A percentile compares a stretch with the other conserved stretches of the same genome.
These are phyloP conservation scores for Burhinus oedicnemus DNA, from an alignment of 2,113 vertebrate species.

Conservation along the genomic window DNA sequence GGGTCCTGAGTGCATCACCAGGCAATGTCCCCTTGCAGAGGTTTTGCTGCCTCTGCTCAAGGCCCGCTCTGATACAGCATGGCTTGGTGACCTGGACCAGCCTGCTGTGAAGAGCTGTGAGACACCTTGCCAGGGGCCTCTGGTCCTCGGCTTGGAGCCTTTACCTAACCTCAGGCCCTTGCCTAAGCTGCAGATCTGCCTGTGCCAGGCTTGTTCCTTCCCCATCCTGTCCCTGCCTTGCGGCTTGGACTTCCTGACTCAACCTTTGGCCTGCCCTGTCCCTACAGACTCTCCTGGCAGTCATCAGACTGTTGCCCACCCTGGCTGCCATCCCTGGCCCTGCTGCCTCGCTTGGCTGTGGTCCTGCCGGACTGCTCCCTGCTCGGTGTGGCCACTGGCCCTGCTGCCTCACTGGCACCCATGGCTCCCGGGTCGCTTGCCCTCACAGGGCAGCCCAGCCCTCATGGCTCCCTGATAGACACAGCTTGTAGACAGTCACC, in stretches of 20 bases:
- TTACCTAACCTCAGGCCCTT: not conserved
- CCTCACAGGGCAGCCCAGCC: not conserved
- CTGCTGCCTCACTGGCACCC: not conserved
- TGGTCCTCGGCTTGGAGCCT: not conserved
- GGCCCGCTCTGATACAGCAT: not conserved
- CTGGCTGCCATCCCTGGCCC: not conserved
- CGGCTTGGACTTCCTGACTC: not conserved
- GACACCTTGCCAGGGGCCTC: not conserved
- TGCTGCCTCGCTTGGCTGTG: not conserved
- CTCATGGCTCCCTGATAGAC: not conserved
- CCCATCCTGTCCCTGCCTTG: not conserved
- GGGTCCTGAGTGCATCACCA: not conserved
- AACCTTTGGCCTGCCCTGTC: not conserved
- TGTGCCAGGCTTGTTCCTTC: not conserved
- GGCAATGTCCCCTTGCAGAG: not conserved
- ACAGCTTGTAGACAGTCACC: not conserved
- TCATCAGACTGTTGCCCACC: fast-evolving
- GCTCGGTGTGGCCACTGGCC: fast-evolving
- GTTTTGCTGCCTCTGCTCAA: not conserved
- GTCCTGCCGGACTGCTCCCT: not conserved
- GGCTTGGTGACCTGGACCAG: not conserved
- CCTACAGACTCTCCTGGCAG: not conserved
- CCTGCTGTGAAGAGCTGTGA: not conserved
- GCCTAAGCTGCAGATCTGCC: not conserved
- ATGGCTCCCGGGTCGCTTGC: fast-evolving